Percentiles rank a stretch among this genome's conserved stretches.
phyloP scores from a whole-genome alignment of 2,797 vertebrate species.

The Gambelia wislizenii region DNA sequence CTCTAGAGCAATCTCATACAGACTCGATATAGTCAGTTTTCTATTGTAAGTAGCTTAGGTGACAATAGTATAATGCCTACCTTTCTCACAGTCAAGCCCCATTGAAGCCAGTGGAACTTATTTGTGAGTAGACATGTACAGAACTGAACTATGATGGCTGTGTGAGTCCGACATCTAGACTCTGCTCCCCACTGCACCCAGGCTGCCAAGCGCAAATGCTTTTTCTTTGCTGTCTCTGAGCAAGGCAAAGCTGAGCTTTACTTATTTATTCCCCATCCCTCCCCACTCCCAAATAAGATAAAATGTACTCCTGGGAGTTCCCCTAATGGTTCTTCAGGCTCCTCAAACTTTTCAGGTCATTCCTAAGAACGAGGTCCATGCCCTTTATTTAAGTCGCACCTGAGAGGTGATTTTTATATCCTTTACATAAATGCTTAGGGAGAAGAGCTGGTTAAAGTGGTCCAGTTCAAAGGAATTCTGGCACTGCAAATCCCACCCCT shows the following conservation, averaged over 20 bases:
- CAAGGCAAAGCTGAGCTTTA: not conserved
- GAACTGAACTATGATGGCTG: no score
- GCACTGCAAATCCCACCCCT: not conserved
- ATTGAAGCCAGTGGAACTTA: no score
- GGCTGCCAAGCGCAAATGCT: not conserved
- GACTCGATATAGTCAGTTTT: not conserved
- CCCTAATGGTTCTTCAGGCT: not conserved
- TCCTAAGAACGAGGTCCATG: accelerated
- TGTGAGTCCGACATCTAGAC: not conserved
- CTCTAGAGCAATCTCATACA: not conserved
- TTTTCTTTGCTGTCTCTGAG: not conserved
- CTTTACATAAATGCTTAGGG: not conserved
- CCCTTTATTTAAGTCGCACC: not conserved
- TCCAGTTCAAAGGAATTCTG: not conserved
- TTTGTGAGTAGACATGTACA: not conserved
- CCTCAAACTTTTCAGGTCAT: conserved; percentile 54
- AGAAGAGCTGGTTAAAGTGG: not conserved
- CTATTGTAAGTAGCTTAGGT: not conserved
- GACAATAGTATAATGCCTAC: not conserved
- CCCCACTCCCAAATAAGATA: not conserved
- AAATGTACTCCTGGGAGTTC: accelerated
- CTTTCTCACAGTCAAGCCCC: not conserved
- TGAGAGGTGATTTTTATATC: not conserved
- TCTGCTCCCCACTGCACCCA: not conserved
- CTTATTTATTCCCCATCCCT: not conserved